Conservation (phyloP, 2,113 vertebrate species). For the Podilymbus podiceps region DNA sequence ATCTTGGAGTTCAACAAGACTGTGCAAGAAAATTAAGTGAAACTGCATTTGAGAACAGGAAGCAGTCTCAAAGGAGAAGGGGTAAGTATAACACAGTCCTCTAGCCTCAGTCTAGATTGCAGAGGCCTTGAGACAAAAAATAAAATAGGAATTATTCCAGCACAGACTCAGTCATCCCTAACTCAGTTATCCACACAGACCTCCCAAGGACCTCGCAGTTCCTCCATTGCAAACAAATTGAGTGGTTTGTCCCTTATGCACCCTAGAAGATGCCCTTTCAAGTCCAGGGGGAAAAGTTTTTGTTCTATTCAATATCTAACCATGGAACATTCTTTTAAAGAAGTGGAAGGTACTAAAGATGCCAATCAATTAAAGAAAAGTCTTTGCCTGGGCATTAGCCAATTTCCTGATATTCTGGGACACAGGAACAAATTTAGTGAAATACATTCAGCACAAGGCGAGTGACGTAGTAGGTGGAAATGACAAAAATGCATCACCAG, state of each 20-base stretch:
- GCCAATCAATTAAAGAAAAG: background rate
- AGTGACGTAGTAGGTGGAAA: background rate
- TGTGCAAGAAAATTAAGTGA: background rate
- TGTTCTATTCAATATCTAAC: background rate
- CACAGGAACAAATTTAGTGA: background rate
- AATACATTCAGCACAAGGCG: background rate
- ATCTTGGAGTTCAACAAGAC: background rate
- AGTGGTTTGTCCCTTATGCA: background rate
- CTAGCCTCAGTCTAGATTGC: background rate
- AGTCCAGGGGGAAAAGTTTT: slow-evolving; percentile 30
- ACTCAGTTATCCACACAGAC: background rate
- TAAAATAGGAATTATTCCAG: background rate
- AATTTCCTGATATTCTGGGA: background rate
- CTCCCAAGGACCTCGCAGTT: background rate
- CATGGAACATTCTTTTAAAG: background rate
- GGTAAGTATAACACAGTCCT: background rate
- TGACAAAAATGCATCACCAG: background rate
- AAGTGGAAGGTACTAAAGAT: background rate
- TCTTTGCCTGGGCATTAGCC: background rate
- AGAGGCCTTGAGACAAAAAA: background rate
- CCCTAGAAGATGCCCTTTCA: background rate
- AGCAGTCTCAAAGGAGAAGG: slow-evolving; percentile 7
- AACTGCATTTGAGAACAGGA: background rate
- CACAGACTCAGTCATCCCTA: background rate
- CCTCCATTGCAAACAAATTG: background rate